Percentiles rank a stretch among this genome's conserved stretches.
These are phyloP conservation scores for Drosophila teissieri DNA, from an alignment of 1,140 invertebrate genomes.

Conservation along the genomic window DNA sequence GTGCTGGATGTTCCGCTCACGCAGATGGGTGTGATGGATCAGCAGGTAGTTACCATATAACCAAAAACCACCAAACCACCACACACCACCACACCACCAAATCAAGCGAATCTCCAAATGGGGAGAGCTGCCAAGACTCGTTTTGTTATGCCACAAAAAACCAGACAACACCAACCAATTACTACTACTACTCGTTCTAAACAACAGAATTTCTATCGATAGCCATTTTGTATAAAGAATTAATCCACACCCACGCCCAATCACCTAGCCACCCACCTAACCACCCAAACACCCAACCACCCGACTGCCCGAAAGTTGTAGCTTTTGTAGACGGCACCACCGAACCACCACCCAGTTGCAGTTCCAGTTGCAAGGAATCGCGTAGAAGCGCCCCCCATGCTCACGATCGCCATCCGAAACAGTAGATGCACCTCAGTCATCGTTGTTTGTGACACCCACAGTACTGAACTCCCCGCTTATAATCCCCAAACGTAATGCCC, in stretches of 20 bases:
- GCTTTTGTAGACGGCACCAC: conserved; percentile 62
- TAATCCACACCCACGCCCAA: conserved; percentile 14
- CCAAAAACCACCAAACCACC: conserved; percentile 43
- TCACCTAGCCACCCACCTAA: conserved; percentile 18
- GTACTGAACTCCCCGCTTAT: conserved; percentile 24
- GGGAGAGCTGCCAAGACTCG: conserved; percentile 30
- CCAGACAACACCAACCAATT: conserved; percentile 1
- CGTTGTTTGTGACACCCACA: conserved; percentile 11
- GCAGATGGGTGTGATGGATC: conserved; percentile 94
- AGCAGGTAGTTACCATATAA: conserved; percentile 88
- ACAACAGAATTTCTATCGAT: conserved; percentile 62
- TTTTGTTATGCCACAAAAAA: conserved; percentile 54
- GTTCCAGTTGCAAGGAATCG: conserved; percentile 15
- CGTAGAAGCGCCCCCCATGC: conserved; percentile 16
- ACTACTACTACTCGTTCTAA: conserved; percentile 11
- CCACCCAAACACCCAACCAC: conserved; percentile 23
- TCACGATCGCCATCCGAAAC: conserved; percentile 38
- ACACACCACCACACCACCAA: conserved; percentile 23
- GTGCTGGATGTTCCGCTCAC: conserved; percentile 93
- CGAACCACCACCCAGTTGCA: conserved; percentile 1
- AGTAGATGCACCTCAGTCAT: conserved; percentile 43
- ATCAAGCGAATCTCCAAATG: conserved; percentile 25
- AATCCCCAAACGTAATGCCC: neutral
- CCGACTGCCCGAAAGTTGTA: conserved; percentile 36
- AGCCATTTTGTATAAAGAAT: conserved; percentile 58